These are phyloP conservation scores for Heliocidaris tuberculata DNA, from an alignment of 35 echinoderm and acorn worm genomes.

Conservation along the genomic window DNA sequence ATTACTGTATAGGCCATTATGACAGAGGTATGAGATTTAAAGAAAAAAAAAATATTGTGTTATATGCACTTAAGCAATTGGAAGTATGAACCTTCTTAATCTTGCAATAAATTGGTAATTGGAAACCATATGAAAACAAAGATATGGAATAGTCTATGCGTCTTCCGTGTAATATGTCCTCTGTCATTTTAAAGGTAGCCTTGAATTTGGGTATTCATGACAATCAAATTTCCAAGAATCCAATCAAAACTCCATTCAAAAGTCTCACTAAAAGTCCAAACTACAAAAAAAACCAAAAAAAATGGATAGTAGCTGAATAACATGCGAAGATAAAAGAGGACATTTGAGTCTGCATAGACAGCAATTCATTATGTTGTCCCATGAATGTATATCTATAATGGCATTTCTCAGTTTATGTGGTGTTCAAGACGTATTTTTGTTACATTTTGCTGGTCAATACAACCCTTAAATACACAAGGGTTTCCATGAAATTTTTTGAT, in stretches of 20 bases:
- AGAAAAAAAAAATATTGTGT: conserved; percentile 23
- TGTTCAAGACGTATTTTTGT: too few relatives aligned
- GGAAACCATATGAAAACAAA: conserved; percentile 37
- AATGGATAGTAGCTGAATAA: background rate
- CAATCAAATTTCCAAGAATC: background rate
- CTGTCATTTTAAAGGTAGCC: background rate
- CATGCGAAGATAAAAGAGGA: background rate
- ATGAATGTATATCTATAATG: background rate
- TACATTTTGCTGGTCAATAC: too few relatives aligned
- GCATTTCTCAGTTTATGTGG: background rate
- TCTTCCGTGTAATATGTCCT: background rate
- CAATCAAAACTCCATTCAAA: too few relatives aligned
- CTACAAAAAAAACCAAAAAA: too few relatives aligned
- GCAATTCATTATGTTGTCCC: background rate
- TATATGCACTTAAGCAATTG: conserved; percentile 44
- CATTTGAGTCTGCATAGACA: background rate
- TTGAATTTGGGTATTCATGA: background rate
- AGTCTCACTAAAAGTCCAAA: too few relatives aligned
- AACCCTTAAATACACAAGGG: too few relatives aligned
- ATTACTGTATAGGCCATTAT: conserved; percentile 22
- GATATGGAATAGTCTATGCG: background rate
- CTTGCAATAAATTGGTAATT: conserved; percentile 46
- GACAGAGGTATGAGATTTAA: conserved; percentile 27
- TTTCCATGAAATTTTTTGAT: too few relatives aligned
- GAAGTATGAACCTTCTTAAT: conserved; percentile 34